Percentiles rank a stretch among this genome's conserved stretches.
phyloP scores from a whole-genome alignment of 1,140 invertebrate species.

The Temnothorax curvispinosus region DNA sequence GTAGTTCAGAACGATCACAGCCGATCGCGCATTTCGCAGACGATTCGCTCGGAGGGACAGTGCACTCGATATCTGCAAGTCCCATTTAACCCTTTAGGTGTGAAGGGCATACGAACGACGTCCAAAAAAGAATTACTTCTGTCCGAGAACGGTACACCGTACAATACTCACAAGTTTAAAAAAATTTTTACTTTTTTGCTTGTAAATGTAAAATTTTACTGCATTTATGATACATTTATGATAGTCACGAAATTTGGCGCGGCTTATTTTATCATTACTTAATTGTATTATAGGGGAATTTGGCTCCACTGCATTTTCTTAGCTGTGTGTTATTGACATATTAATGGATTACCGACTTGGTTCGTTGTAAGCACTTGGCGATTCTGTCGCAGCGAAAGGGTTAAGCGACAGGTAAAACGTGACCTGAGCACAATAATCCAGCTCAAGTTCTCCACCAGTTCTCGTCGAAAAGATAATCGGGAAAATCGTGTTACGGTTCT shows the following conservation, averaged over 20 bases:
- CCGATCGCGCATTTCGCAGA: conserved; percentile 43
- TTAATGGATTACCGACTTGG: conserved; percentile 17
- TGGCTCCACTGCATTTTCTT: not conserved
- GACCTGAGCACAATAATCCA: conserved; percentile 28
- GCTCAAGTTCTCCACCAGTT: conserved; percentile 27
- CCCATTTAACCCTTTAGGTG: conserved; percentile 23
- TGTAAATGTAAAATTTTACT: not conserved
- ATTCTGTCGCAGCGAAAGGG: conserved; percentile 6
- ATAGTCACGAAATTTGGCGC: not conserved
- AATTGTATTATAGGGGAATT: not conserved
- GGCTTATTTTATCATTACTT: not conserved
- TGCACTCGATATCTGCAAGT: conserved; percentile 19
- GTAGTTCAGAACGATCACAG: conserved; percentile 37
- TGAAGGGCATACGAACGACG: not conserved
- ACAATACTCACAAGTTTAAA: not conserved
- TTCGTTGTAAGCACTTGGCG: not conserved
- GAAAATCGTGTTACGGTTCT: conserved; percentile 45
- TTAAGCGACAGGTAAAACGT: conserved; percentile 37
- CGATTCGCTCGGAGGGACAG: conserved; percentile 22
- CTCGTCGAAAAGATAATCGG: conserved; percentile 53
- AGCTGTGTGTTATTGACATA: conserved; percentile 10
- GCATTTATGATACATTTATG: not conserved
- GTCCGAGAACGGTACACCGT: not conserved
- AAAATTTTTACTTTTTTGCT: not conserved
- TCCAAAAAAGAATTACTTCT: not conserved